Conservation (phyloP, 2,888 invertebrate species). For the Tineola bisselliella region DNA sequence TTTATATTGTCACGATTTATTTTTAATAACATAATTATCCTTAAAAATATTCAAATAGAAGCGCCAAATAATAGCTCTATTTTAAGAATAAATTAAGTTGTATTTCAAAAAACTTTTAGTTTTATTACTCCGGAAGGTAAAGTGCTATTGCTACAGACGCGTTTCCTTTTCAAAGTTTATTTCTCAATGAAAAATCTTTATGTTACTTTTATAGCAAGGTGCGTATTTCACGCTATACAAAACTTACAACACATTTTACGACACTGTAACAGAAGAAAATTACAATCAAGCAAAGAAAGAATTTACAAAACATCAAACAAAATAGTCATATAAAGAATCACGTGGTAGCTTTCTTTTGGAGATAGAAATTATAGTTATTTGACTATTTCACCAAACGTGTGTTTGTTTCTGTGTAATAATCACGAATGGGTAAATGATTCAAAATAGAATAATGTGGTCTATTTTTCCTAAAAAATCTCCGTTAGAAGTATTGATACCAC, state of each 20-base stretch:
- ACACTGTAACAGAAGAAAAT: not conserved
- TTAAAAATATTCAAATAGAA: too few relatives aligned
- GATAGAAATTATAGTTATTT: too few relatives aligned
- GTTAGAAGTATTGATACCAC: too few relatives aligned
- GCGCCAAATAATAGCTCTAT: not conserved
- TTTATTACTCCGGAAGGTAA: slow-evolving; percentile 23
- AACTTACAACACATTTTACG: not conserved
- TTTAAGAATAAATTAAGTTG: slow-evolving; percentile 21
- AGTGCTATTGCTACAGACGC: not conserved
- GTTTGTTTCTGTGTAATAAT: too few relatives aligned
- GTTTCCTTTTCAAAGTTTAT: slow-evolving; percentile 9
- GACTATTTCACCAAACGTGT: too few relatives aligned
- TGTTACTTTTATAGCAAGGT: slow-evolving; percentile 5
- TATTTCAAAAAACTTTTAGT: slow-evolving; percentile 22
- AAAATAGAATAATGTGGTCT: too few relatives aligned
- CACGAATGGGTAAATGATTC: too few relatives aligned
- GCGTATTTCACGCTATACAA: not conserved
- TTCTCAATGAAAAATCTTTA: slow-evolving; percentile 4
- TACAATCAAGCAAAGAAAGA: not conserved
- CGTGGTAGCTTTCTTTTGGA: too few relatives aligned
- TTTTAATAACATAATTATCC: too few relatives aligned
- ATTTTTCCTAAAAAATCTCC: too few relatives aligned
- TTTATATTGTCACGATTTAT: too few relatives aligned
- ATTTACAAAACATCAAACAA: not conserved
- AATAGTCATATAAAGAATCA: not conserved